Base-by-base conservation (phyloP, 2,888 invertebrate species). In the Drosophila anomalipes region DNA sequence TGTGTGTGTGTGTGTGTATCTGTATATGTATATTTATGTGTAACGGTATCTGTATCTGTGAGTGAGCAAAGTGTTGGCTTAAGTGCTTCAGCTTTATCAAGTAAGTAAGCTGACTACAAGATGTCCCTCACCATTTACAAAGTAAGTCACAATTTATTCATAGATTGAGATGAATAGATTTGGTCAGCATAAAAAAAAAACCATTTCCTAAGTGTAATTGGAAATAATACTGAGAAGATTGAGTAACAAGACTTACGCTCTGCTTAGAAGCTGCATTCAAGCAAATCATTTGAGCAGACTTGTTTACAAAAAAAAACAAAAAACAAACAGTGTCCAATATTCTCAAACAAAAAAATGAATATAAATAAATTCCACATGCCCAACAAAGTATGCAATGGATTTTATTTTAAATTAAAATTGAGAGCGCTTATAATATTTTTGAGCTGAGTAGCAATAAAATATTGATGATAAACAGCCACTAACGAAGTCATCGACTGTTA, bases 31-130 rank as follows among this genome's bases (percentile, higher is more conserved):
- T 44, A 22, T 44, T n/a, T 22, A 44, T 44, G 19, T 32, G 30
- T 41, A 56, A 37, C 37, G 59, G 59, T 28, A 58, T 53, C 37
- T 75, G 58, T 51, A 37, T 62, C 49, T 52, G 65, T 53, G 52
- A 41, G 37, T 56, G 41, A 60, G 44, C 61, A 54, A 75, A 68
- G 59, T 61, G 70, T 68, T 63, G 69, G 63, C 51, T 68, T 62
- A 78, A 79, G 79, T 79, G 62, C 54, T 56, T 47, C 26, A 72
- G 72, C 79, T 79, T 71, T 78, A 79, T 75, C 79, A 76, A 72
- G 62, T 65, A 60, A 77, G 74, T 12, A 64, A 52, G 53, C 58
- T 78, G 57, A 66, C 59, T 47, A 53, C 60, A 64, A 70, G 58
- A 73, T 71, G 64, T 19, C 65, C 70, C 71, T 65, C 49, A 22